Base-by-base conservation (phyloP, 2,113 vertebrate species). In the Elephantulus edwardii region DNA sequence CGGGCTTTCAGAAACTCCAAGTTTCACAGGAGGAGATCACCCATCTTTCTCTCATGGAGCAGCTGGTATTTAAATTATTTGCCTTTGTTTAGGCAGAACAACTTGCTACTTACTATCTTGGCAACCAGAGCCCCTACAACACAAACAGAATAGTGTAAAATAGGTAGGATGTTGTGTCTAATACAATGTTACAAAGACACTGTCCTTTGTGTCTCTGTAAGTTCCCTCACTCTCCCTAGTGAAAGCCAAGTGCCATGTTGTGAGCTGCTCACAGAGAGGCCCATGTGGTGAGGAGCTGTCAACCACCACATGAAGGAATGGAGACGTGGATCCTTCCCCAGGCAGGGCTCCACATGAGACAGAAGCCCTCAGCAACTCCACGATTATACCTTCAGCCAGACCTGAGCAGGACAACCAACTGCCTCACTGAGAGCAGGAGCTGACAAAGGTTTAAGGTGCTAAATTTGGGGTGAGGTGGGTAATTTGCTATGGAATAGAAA, bases 301-400 rank as follows among this genome's bases (percentile, higher is more conserved):
- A 35, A 54, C 20, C n/a, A 14, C 16, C 11, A 7, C 0, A 0
- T 2, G 46, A 42, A 26, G 7, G 28, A 33, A 48, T 35, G 40
- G n/a, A 52, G 88, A 84, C 4, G 10, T 11, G 3, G 38, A 35
- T n/a, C 68, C 77, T 52, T 46, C 78, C 76, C 72, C 16, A 22
- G 10, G 1, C 1, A 4, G 54, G 72, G 38, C 58, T 56, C 83
- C 68, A 40, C 76, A 54, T 26, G 70, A 83, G 68, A 85, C n/a
- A 1, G 2, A 6, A 28, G 62, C 16, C 54, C 77, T 1, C 2
- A 5, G 8, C 7, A 66, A 24, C 0, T 6, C 16, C 24, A 19
- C 50, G 48, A 44, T 0, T 4, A 12, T 26, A n/a, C 56, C 62
- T 38, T 75, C 64, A 11, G 28, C 58, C 28, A 74, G 9, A 75